Evolutionary conservation across 2,888 invertebrate species (phyloP), one percentile per base, ranked within the genome.

Genomic region (Apamea epomidion): DNA sequence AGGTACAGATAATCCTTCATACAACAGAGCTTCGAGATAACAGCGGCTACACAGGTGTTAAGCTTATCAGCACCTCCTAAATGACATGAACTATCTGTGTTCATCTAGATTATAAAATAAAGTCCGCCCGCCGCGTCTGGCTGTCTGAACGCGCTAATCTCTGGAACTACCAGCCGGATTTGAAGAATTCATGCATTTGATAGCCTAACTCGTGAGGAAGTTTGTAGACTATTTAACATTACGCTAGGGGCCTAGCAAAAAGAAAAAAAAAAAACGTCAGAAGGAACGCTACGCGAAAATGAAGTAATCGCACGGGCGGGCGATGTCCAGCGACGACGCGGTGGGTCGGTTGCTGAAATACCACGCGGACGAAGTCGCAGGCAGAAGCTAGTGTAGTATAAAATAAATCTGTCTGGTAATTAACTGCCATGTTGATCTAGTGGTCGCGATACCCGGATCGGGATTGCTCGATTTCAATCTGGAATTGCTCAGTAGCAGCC

Each of bases 21-120:
- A 51, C 32, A 74, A 85, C 76, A 73, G 21, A 71, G 84, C 77
- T 82, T 86, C 21, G 25, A 76, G 86, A 86, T 84, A 86, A 54
- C 73, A 60, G 6, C 2, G 51, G 58, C 32, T 32, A 85, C 21
- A 45, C n/a, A n/a, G 60, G 74, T 48, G 54, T 21, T 72, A 82
- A 60, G 54, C 62, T 77, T 84, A 83, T 82, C 77, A 51, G 87
- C 25, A 12, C n/a, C 25, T 58, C 37, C 70, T 16, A n/a, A 73
- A 65, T 58, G 37, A 48, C 76, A 65, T 62, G 74, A 45, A 54
- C 3, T 83, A 72, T 65, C 48, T 77, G 32, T 42, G 32, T 83
- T 62, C 84, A 69, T 42, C 25, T 64, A 62, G n/a, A 54, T 76
- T 62, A 58, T 3, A 25, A 58, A 25, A 58, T 10, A 25, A 58